Percentiles rank a stretch among this genome's conserved stretches.
These are phyloP conservation scores for Tyto alba DNA, from an alignment of 2,113 vertebrate species.

Conservation along the genomic window DNA sequence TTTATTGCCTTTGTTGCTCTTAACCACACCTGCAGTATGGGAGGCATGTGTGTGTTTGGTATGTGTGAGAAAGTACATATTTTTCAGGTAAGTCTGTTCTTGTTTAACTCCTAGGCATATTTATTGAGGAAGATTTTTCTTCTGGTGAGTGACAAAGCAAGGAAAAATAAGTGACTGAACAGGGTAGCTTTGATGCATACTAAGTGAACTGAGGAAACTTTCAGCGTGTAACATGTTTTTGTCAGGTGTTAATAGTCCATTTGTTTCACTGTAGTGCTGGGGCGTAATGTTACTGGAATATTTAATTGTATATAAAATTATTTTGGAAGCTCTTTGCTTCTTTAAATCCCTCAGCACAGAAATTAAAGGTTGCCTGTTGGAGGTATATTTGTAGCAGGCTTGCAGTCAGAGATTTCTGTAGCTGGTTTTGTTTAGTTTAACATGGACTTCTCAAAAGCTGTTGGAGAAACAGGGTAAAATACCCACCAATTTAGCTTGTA, in stretches of 20 bases:
- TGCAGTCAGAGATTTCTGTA: not conserved
- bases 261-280: not conserved
- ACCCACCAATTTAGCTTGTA: not conserved
- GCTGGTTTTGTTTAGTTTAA: not conserved
- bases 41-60: conserved; percentile 35
- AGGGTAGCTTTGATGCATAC: not conserved
- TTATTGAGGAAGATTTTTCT: not conserved
- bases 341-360: not conserved
- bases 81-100: conserved; percentile 17
- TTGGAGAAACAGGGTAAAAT: not conserved
- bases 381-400: not conserved
- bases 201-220: not conserved
- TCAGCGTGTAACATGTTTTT: not conserved
- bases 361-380: not conserved
- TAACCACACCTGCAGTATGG: conserved; percentile 32
- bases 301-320: not conserved
- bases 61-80: conserved; percentile 52
- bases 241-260: not conserved
- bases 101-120: conserved; percentile 21
- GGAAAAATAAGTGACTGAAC: not conserved
- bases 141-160: not conserved
- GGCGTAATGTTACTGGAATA: not conserved
- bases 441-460: not conserved
- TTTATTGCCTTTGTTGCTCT: conserved; percentile 42
- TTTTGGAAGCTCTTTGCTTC: not conserved